Percentiles rank a stretch among this genome's conserved stretches.
These are phyloP conservation scores for Manacus vitellinus DNA, from an alignment of 2,113 vertebrate species.

Conservation along the genomic window DNA sequence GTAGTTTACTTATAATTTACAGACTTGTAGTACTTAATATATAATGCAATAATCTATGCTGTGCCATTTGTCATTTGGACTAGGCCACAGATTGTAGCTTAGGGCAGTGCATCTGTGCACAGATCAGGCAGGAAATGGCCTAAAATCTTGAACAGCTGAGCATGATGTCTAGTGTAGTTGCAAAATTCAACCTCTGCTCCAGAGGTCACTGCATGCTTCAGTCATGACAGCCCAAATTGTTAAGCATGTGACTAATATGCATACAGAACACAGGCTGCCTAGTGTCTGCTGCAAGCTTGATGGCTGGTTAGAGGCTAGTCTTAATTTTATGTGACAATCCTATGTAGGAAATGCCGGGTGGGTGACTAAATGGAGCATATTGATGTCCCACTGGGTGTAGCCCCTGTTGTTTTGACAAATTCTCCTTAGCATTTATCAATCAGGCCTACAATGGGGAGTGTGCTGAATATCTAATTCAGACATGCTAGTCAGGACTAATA, in stretches of 20 bases:
- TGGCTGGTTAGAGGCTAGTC: slow-evolving; percentile 84
- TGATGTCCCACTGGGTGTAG: slow-evolving; percentile 90
- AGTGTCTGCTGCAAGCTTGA: slow-evolving; percentile 77
- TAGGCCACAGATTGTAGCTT: slow-evolving; percentile 95
- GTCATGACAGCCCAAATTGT: slow-evolving; percentile 84
- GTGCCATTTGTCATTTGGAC: slow-evolving; percentile 96
- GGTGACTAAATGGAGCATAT: slow-evolving; percentile 93
- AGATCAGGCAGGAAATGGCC: slow-evolving; percentile 89
- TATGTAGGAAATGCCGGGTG: slow-evolving; percentile 79
- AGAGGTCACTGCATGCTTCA: slow-evolving; percentile 84
- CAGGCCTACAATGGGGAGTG: slow-evolving; percentile 81
- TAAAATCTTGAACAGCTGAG: slow-evolving; percentile 96
- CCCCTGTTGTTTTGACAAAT: slow-evolving; percentile 94
- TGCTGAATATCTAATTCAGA: slow-evolving; percentile 84
- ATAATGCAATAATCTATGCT: slow-evolving; percentile 96
- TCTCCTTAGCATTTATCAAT: slow-evolving; percentile 94
- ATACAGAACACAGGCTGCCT: slow-evolving; percentile 80
- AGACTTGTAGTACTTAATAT: slow-evolving; percentile 97
- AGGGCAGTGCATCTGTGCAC: slow-evolving; percentile 98
- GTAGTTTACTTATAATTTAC: slow-evolving; percentile 94
- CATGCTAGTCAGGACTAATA: slow-evolving; percentile 79
- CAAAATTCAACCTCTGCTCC: slow-evolving; percentile 85
- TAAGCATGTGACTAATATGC: slow-evolving; percentile 83
- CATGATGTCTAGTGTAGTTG: slow-evolving; percentile 80
- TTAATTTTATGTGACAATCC: slow-evolving; percentile 85